Conservation (phyloP, 1,140 invertebrate genomes). For the Zeugodacus cucurbitae region DNA sequence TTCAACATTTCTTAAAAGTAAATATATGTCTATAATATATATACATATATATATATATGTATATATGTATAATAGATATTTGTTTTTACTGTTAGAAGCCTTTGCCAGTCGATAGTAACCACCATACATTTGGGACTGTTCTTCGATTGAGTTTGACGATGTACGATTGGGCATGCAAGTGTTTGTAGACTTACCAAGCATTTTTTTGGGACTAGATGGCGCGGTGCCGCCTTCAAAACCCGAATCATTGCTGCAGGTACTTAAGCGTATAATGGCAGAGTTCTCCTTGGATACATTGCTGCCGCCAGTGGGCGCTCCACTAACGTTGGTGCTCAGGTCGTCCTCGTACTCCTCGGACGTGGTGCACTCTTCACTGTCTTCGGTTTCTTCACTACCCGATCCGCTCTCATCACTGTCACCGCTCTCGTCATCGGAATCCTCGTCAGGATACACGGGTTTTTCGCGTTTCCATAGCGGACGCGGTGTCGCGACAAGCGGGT, state of each 20-base stretch:
- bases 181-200: conserved; percentile 59
- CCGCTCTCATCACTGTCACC: conserved; percentile 49
- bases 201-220: conserved; percentile 65
- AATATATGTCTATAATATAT: neutral
- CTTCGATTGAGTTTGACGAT: neutral
- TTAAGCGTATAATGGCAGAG: conserved; percentile 63
- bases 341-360: conserved; percentile 53
- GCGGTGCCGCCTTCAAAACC: conserved; percentile 65
- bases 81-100: neutral
- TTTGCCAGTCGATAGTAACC: neutral
- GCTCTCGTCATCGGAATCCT: conserved; percentile 59
- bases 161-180: no score
- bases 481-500: conserved; percentile 70
- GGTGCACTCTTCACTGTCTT: conserved; percentile 59
- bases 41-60: neutral
- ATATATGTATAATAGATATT: neutral
- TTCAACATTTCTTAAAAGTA: no score
- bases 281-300: conserved; percentile 40
- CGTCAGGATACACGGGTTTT: conserved; percentile 61
- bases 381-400: conserved; percentile 48
- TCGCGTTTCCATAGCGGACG: conserved; percentile 70
- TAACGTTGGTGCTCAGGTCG: conserved; percentile 41
- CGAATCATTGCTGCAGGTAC: conserved; percentile 67
- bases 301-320: neutral
- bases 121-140: neutral